Evolutionary conservation across 2,888 invertebrate species (phyloP), one percentile per base, ranked within the genome.

Genomic region (Thecophora atra): DNA sequence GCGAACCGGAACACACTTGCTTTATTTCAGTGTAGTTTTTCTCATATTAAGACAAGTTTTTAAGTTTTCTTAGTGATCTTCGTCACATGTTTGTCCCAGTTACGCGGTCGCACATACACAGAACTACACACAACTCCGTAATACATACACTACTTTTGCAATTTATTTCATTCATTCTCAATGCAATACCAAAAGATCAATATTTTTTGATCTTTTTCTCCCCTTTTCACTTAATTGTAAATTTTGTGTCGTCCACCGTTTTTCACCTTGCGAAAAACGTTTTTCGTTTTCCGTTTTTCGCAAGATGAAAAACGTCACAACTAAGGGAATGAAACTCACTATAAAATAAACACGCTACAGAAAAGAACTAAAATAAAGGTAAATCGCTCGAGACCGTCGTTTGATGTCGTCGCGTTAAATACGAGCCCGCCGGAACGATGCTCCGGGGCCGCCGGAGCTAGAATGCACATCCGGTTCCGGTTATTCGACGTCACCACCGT

Each of bases 381-480:
- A 11, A 44, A 70, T 69, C 65, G 51, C 51, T 52, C 15, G 65
- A 51, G 51, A 51, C 65, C 15, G 28, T n/a, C 11, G 58, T 42
- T 68, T 58, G 58, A 68, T 68, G 68, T 68, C 60, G 52, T n/a
- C 24, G 68, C 67, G 42, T 15, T 56, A n/a, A n/a, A n/a, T n/a
- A n/a, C n/a, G n/a, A n/a, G n/a, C n/a, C n/a, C n/a, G n/a, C n/a
- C n/a, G n/a, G n/a, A n/a, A n/a, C 24, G 56, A 63, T 37, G 56
- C 67, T 26, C 54, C 72, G 70, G 8, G 5, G 17, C 47, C 47
- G n/a, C n/a, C 47, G 17, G 47, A n/a, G 54, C 54, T 21, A 24
- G 74, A 76, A 76, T 75, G 77, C 76, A 76, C 75, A 72, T 76
- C 77, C 76, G 75, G 73, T 77, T 77, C 77, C 77, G 76, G 74